Conservation (phyloP, 2,888 invertebrate genomes). For the Polydesmus complanatus region DNA sequence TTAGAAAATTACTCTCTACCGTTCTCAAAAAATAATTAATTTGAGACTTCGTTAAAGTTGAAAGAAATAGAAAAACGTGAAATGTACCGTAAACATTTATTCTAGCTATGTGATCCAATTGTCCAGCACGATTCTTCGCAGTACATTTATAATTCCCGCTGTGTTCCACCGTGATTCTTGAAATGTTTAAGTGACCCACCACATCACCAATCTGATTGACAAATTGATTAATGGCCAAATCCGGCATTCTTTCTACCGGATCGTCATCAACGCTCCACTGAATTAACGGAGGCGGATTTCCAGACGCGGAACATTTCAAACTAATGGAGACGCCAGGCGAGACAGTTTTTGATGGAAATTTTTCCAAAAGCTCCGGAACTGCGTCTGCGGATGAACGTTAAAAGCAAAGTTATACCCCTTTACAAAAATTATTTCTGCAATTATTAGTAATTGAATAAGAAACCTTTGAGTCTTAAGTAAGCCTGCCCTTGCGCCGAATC, state of each 20-base stretch:
- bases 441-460: constrained; percentile 26
- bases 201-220: constrained; percentile 24
- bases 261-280: constrained; percentile 7
- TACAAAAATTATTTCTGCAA: background rate
- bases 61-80: background rate
- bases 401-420: background rate
- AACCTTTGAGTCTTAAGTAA: constrained; percentile 66
- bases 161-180: constrained; percentile 20
- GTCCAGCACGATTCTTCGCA: constrained; percentile 16
- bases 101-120: constrained; percentile 16
- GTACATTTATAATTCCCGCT: constrained; percentile 19
- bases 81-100: constrained; percentile 17
- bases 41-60: background rate
- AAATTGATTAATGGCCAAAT: background rate
- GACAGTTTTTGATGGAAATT: constrained; percentile 20
- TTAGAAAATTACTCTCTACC: background rate
- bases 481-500: constrained; percentile 75
- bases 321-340: constrained; percentile 10
- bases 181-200: constrained; percentile 24
- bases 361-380: constrained; percentile 20
- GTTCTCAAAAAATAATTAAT: background rate
- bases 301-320: constrained; percentile 5
- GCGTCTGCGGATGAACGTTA: constrained; percentile 25
- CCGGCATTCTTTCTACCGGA: background rate
- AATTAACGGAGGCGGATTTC: constrained; percentile 6